Conservation (phyloP, 2,113 vertebrate species). For the Emberiza fucata region DNA sequence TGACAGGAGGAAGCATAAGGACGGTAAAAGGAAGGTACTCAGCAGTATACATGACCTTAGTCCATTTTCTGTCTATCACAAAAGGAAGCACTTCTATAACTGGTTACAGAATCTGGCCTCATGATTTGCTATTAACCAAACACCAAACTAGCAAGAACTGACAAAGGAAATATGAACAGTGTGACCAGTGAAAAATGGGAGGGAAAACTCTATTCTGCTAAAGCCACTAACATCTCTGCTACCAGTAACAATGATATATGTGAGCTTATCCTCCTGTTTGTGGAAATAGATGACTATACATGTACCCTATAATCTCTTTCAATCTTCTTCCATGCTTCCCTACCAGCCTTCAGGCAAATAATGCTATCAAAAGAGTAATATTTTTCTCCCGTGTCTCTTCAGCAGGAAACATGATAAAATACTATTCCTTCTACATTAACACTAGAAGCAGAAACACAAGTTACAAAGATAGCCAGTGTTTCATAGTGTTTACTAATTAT, state of each 20-base stretch:
- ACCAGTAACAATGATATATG: background rate
- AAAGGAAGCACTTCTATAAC: background rate
- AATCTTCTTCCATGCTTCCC: background rate
- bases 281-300: background rate
- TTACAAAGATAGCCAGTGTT: background rate
- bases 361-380: background rate
- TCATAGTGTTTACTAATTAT: background rate
- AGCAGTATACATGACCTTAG: background rate
- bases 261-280: background rate
- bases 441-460: background rate
- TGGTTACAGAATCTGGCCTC: background rate
- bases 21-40: background rate
- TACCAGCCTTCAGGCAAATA: background rate
- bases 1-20: background rate
- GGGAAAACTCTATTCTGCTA: background rate
- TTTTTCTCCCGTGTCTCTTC: background rate
- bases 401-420: background rate
- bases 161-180: background rate
- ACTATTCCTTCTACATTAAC: background rate
- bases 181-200: background rate
- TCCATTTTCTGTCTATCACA: background rate
- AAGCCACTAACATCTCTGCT: background rate
- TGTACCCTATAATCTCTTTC: background rate
- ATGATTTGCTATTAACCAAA: background rate
- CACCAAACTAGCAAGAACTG: background rate